phyloP scores from a whole-genome alignment of 2,797 vertebrate species.

The Leuciscus waleckii region DNA sequence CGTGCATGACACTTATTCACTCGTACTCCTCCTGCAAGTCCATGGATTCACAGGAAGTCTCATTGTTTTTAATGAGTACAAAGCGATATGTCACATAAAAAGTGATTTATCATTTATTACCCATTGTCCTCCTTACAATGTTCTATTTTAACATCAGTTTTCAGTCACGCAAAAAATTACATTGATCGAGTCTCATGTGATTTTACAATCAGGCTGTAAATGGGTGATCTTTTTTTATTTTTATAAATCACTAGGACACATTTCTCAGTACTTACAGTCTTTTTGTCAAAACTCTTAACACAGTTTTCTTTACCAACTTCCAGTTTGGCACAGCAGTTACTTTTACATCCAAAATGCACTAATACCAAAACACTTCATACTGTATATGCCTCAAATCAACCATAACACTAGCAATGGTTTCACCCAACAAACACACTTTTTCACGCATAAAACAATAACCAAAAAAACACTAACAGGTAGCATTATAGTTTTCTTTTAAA shows the following conservation, averaged over 20 bases:
- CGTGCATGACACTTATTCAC: not conserved
- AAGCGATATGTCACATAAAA: not conserved
- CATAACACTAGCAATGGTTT: not conserved
- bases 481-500: not conserved
- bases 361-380: not conserved
- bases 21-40: not conserved
- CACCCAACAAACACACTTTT: not conserved
- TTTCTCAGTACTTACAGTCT: not conserved
- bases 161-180: constrained; percentile 1
- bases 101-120: constrained; percentile 19
- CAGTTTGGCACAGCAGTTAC: not conserved
- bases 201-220: constrained; percentile 1
- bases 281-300: not conserved
- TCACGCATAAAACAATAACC: not conserved
- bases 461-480: no score
- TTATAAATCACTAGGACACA: not conserved
- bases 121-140: constrained; percentile 5
- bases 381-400: not conserved
- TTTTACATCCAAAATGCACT: not conserved
- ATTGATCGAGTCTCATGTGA: not conserved
- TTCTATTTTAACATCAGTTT: not conserved
- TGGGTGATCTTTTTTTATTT: not conserved
- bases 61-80: not conserved
- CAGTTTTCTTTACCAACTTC: not conserved
- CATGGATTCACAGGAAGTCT: not conserved